phyloP scores from a whole-genome alignment of 2,797 vertebrate genomes.

The Cryptoprocta ferox region DNA sequence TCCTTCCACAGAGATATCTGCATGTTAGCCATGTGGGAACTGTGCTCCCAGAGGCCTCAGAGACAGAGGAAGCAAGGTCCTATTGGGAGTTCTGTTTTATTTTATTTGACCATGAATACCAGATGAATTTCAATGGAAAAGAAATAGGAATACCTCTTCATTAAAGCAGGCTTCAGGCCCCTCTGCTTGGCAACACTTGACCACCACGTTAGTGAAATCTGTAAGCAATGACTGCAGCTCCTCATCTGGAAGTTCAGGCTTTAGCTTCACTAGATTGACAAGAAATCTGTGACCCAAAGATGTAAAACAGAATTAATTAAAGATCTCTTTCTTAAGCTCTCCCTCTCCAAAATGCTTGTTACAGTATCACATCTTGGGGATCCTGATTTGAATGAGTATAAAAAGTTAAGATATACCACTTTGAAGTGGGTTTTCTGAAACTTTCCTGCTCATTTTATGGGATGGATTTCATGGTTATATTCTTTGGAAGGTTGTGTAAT shows the following conservation, averaged over 20 bases:
- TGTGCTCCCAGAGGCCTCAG: background rate
- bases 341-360: background rate
- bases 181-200: conserved; percentile 51
- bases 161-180: conserved; percentile 49
- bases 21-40: no score
- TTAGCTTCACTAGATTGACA: conserved; percentile 75
- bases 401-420: background rate
- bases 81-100: background rate
- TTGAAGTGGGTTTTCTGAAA: background rate
- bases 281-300: conserved; percentile 75
- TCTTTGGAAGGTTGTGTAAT: background rate
- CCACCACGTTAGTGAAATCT: background rate
- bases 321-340: background rate
- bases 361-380: background rate
- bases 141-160: conserved; percentile 64
- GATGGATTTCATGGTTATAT: background rate
- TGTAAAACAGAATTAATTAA: background rate
- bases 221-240: background rate
- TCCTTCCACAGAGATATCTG: background rate
- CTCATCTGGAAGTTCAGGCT: background rate
- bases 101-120: background rate
- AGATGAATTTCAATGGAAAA: background rate
- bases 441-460: background rate
- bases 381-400: background rate
- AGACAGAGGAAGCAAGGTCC: background rate